A percentile compares a stretch with the other conserved stretches of the same genome.
These are phyloP conservation scores for Macrophya annulata DNA, from an alignment of 2,888 invertebrate genomes.

Conservation along the genomic window DNA sequence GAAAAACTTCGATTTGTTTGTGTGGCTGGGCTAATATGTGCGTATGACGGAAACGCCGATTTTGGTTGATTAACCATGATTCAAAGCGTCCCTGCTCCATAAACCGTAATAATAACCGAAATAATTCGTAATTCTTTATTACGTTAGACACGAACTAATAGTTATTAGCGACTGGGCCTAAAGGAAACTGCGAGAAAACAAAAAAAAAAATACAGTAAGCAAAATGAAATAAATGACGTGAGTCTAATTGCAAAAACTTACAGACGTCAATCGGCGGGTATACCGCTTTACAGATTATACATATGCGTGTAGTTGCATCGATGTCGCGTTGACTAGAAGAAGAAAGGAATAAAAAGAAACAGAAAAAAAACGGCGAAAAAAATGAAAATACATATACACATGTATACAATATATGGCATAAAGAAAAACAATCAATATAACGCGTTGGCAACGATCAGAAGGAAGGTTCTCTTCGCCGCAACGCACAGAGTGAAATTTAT, in stretches of 20 bases:
- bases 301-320: conserved; percentile 27
- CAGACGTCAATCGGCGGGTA: conserved; percentile 18
- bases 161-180: neutral
- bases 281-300: neutral
- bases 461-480: conserved; percentile 20
- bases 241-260: conserved; percentile 29
- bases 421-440: conserved; percentile 49
- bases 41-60: conserved; percentile 56
- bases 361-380: neutral
- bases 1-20: conserved; percentile 78
- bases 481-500: conserved; percentile 45
- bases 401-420: neutral
- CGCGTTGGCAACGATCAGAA: conserved; percentile 24
- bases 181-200: neutral
- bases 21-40: conserved; percentile 58
- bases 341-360: neutral
- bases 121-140: conserved; percentile 23
- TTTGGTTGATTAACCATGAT: conserved; percentile 50
- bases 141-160: conserved; percentile 21
- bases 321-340: conserved; percentile 39
- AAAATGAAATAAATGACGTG: conserved; percentile 8
- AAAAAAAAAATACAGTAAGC: neutral
- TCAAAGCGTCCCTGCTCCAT: conserved; percentile 21
- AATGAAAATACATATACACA: neutral
- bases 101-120: too few species aligned